Conservation (phyloP, 2,797 vertebrate genomes). For the Lepus townsendii region DNA sequence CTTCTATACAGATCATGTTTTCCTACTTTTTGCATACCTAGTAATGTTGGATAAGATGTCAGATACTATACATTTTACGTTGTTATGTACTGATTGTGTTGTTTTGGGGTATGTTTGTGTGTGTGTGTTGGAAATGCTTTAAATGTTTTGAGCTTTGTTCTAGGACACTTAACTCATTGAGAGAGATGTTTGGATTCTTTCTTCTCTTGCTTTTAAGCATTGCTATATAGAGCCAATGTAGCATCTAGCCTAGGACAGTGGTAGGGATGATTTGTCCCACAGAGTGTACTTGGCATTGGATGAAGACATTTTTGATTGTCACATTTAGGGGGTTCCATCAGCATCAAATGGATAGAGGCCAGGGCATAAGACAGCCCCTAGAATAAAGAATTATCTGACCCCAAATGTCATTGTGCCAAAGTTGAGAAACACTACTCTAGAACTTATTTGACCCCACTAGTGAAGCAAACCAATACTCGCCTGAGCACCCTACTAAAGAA, state of each 20-base stretch:
- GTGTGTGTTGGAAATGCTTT: not conserved
- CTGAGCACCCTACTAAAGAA: not conserved
- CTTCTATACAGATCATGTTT: not conserved
- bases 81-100: not conserved
- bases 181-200: conserved; percentile 28
- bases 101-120: too few relatives aligned
- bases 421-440: not conserved
- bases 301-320: not conserved
- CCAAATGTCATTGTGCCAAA: not conserved
- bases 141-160: not conserved
- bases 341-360: not conserved
- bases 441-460: not conserved
- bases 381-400: not conserved
- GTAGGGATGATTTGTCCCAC: not conserved
- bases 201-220: conserved; percentile 17
- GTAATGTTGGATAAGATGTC: not conserved
- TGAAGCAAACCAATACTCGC: not conserved
- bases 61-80: not conserved
- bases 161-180: not conserved
- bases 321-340: not conserved
- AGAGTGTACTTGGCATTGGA: not conserved
- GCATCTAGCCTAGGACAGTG: not conserved
- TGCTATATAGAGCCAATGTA: not conserved
- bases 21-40: not conserved
- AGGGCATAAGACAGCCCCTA: not conserved